Percentiles rank a stretch among this genome's conserved stretches.
Conservation (phyloP, 2,888 invertebrate species). For the Tuta absoluta region DNA sequence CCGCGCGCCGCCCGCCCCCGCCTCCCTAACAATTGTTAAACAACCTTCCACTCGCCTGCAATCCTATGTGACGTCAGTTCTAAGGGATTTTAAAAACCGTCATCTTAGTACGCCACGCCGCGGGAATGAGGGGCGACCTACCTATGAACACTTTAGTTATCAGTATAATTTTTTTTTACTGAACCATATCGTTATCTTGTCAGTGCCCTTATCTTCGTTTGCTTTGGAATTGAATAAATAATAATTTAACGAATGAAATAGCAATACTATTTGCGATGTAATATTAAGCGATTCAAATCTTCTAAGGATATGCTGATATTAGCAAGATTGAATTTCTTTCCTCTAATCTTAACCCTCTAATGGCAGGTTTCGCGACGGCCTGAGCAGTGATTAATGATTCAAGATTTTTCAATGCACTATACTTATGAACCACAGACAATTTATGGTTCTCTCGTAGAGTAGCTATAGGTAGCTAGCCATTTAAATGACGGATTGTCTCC, state of each 20-base stretch:
- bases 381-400: constrained; percentile 39
- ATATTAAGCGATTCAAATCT: constrained; percentile 37
- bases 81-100: constrained; percentile 20
- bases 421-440: constrained; percentile 2
- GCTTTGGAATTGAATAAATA: neutral
- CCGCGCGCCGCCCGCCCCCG: constrained; percentile 36
- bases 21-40: constrained; percentile 56
- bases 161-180: neutral
- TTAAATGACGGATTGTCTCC: no score
- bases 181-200: neutral
- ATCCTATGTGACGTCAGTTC: constrained; percentile 21
- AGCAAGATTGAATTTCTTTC: constrained; percentile 40
- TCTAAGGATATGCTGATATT: constrained; percentile 33
- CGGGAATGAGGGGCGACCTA: constrained; percentile 1
- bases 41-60: constrained; percentile 43
- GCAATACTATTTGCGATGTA: neutral
- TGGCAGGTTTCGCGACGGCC: constrained; percentile 33
- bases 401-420: constrained; percentile 7
- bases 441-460: neutral
- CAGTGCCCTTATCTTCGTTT: neutral
- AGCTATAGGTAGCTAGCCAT: no score
- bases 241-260: constrained; percentile 2
- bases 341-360: constrained; percentile 26
- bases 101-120: neutral
- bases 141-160: neutral